Evolutionary conservation across 2,113 vertebrate species (phyloP), one percentile per base, ranked within the genome.

Genomic region (Trinectes maculatus): DNA sequence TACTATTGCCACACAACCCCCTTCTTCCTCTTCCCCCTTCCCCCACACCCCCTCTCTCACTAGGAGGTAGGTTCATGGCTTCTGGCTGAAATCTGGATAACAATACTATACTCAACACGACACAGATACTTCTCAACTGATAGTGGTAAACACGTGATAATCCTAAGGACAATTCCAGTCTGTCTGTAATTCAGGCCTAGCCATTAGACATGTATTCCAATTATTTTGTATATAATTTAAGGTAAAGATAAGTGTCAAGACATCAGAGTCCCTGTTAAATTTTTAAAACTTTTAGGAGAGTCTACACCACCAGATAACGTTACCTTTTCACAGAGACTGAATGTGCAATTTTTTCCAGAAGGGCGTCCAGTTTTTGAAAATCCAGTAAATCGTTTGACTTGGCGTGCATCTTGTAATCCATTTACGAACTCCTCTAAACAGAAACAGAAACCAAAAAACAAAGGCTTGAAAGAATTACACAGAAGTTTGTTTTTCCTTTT

Each of bases 391-490:
- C 87, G 29, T 92, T 93, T 71, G 92, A 92, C 77, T 93, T 93
- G 83, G 92, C 91, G 80, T 93, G 92, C 92, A 93, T 93, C 77
- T 91, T 93, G 92, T 92, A 92, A 92, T 93, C 92, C 92, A 92
- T 90, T 89, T 85, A 91, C 47, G 77, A 89, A 74, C 40, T 85
- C 86, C 64, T 67, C 76, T 58, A 65, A 71, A 85, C 55, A 74
- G 78, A 86, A 86, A 89, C 55, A 77, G 44, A 89, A 89, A 88
- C 66, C 54, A 71, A 82, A 76, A 82, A 33, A 28, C 29, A 46
- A 44, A 63, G 24, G 48, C 26, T 55, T 8, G 42, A 68, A 73
- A 70, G n/a, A 77, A 73, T 58, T 19, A 74, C 6, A 73, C 6
- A 71, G 65, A 83, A 87, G 77, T 92, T 90, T 47, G 53, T 63